Evolutionary conservation across 1,140 invertebrate species (phyloP), one percentile per base, ranked within the genome.

Genomic region (Euwallacea fornicatus): DNA sequence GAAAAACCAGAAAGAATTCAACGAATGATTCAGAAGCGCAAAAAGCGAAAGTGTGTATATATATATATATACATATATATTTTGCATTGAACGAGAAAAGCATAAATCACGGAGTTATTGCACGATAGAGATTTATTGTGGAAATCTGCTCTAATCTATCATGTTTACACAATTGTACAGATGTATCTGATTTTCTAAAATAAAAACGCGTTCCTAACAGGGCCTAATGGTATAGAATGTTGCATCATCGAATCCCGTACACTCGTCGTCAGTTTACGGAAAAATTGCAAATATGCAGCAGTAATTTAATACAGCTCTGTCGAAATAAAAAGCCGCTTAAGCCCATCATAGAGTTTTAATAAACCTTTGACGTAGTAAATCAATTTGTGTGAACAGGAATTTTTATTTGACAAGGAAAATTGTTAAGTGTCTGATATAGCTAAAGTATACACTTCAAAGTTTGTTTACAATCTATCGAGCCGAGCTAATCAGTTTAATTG

Each of bases 151-250:
- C 69, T 65, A 71, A 71, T 71, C 69, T 58, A 71, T 71, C 62
- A 71, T 60, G 62, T 71, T 64, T 71, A 60, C 54, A 71, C 69
- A 71, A 65, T 71, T 42, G 61, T 71, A 61, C 69, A 71, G 69
- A 71, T 71, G 69, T 58, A 55, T 59, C 60, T 63, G 68, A 70
- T 70, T 70, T 70, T 42, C 63, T 53, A 53, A 64, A 71, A 64
- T 71, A 71, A 71, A 71, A 71, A 65, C 62, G 21, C 42, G 54
- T 9, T 41, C 43, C 33, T 46, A 65, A 71, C 65, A 71, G 21
- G 41, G 50, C 65, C 69, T 64, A 71, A 71, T 71, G 61, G 68
- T 15, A 6, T 21, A 15, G 60, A 62, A 65, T 44, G 56, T 71
- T 71, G 59, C 66, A 41, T 55, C 53, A 42, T 42, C 58, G 53